These are phyloP conservation scores for Eleginops maclovinus DNA, from an alignment of 2,113 vertebrate species.

Conservation along the genomic window DNA sequence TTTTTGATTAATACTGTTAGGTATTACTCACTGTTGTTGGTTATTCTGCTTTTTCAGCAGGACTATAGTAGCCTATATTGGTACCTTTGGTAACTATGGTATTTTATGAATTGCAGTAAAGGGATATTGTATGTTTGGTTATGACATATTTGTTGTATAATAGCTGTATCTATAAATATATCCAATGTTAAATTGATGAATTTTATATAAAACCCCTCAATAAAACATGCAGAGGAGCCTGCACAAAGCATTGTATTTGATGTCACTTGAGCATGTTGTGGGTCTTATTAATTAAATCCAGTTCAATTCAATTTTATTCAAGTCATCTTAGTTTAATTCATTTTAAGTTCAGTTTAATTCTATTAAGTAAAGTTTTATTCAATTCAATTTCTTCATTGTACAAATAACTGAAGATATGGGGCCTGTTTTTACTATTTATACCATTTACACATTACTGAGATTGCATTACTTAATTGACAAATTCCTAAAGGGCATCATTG, in stretches of 20 bases:
- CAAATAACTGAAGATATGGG: not conserved
- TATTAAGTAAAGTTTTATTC: not conserved
- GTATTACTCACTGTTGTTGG: conserved; percentile 70
- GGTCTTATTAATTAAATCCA: not conserved
- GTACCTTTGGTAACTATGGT: conserved; percentile 83
- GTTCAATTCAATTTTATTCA: not conserved
- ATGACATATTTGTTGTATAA: conserved; percentile 82
- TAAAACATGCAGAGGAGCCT: conserved; percentile 70
- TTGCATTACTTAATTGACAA: not conserved
- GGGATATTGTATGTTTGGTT: conserved; percentile 81
- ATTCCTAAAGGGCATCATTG: conserved; percentile 2
- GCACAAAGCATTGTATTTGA: conserved; percentile 49
- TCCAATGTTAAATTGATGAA: conserved; percentile 78
- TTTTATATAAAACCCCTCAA: conserved; percentile 81
- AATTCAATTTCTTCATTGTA: not conserved
- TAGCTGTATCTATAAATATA: conserved; percentile 83
- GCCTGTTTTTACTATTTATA: not conserved
- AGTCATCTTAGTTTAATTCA: not conserved
- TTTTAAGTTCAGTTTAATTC: not conserved
- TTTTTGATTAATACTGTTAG: conserved; percentile 69
- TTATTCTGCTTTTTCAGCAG: conserved; percentile 77
- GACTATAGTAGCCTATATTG: conserved; percentile 77
- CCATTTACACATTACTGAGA: not conserved
- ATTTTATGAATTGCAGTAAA: conserved; percentile 81
- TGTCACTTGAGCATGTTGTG: conserved; percentile 28